Evolutionary conservation across 2,113 vertebrate species (phyloP), one percentile per base, ranked within the genome.

Genomic region (Salvelinus sp.): DNA sequence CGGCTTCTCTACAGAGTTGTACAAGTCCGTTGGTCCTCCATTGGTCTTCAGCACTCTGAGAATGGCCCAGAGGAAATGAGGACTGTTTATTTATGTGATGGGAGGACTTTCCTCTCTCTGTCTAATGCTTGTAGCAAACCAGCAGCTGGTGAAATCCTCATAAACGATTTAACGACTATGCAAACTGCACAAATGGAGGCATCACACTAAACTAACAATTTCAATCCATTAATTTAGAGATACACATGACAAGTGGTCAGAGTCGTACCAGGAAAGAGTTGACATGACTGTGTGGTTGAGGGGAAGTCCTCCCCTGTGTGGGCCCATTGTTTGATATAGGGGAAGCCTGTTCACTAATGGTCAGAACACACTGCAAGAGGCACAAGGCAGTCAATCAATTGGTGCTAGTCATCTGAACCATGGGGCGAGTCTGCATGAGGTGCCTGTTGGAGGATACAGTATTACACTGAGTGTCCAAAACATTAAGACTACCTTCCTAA

Each of bases 31-130:
- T 73, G 76, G 82, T 74, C 62, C 75, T 58, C 72, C 4, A 28
- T 48, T 7, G 25, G 69, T 22, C 80, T 65, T 73, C 78, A 80
- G 38, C 38, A 9, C 38, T 44, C 38, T 0, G 64, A 23, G 12
- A 72, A 75, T 81, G 60, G 63, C 1, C 38, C 73, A 76, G 80
- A 88, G 89, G 86, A 89, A 90, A 86, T 85, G 60, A 1, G 79
- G 7, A 20, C 38, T 88, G 85, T 89, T 89, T 90, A 88, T 90
- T 90, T 88, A 82, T 78, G 71, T 79, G 72, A 72, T 76, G 78
- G 76, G 79, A 83, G 86, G 86, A 84, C 78, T 87, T 88, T 88
- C 72, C 83, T 76, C 25, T 66, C 22, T 16, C 58, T 84, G 62
- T 80, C 60, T 38, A 76, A 67, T 77, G 71, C 65, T 76, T 33